Evolutionary conservation across 2,888 invertebrate species (phyloP), one percentile per base, ranked within the genome.

Genomic region (Dichetophora obliterata): DNA sequence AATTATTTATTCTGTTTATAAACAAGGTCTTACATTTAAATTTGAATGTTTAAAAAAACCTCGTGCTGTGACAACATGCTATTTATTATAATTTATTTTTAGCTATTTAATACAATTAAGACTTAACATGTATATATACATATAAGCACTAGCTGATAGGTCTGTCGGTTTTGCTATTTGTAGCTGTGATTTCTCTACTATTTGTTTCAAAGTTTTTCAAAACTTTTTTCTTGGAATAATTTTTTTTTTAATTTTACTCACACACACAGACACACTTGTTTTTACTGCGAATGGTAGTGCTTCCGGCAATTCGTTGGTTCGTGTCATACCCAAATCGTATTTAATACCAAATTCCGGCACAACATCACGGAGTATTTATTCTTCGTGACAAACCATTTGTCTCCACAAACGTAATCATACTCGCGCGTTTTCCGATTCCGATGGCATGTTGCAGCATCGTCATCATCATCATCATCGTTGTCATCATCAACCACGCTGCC

Each of bases 361-460:
- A 88, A 86, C 85, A 88, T 85, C 89, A 89, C 89, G 89, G 86
- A 88, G 86, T 89, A 88, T 89, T 89, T 89, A 88, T 88, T 85
- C 86, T 88, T 87, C 89, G 89, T 89, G 89, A 89, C 89, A 87
- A 89, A 88, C 87, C 87, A 87, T 87, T 88, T 87, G 88, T 88
- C 85, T 84, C 83, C 82, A 82, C 84, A 83, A 82, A 81, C 82
- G 81, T 82, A 74, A 48, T 73, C 78, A 76, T 76, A 79, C 31
- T 66, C 61, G 61, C 63, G 68, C 43, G 63, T 69, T 77, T 34
- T 22, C 71, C 75, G 75, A 75, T 76, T 76, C 79, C 74, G 78
- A 78, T 74, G 75, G 68, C 59, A 54, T 57, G 34, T 57, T 54
- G 43, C 43, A 43, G 11, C 43, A 14, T 43, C 43, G 14, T 11